These are phyloP conservation scores for Ornithoptera alexandrae DNA, from an alignment of 2,888 invertebrate genomes.

Conservation along the genomic window DNA sequence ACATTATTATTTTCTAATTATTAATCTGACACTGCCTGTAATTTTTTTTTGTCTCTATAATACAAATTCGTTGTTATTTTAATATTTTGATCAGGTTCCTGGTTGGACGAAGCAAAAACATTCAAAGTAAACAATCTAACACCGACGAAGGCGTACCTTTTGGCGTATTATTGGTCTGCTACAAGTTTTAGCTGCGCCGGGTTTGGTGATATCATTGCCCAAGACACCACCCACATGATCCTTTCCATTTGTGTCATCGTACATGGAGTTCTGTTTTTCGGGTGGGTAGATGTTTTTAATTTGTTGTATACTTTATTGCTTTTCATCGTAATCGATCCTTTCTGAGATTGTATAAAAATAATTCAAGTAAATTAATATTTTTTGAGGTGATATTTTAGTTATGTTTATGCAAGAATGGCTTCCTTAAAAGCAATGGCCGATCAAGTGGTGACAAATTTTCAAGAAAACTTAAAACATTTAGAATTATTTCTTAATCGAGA, in stretches of 20 bases:
- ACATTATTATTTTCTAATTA: too few species aligned
- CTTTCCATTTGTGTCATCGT: constrained; percentile 64
- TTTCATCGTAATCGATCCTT: constrained; percentile 23
- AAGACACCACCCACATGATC: constrained; percentile 64
- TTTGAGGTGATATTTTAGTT: constrained; percentile 45
- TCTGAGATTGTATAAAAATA: neutral
- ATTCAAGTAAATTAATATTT: neutral
- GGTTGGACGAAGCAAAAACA: constrained; percentile 60
- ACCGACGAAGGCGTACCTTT: constrained; percentile 60
- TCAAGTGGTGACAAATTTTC: constrained; percentile 67
- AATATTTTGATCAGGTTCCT: constrained; percentile 52
- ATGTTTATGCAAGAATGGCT: constrained; percentile 72
- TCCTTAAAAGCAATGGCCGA: constrained; percentile 73
- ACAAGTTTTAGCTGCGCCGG: constrained; percentile 71
- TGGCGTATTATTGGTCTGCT: constrained; percentile 74
- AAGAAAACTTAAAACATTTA: constrained; percentile 71
- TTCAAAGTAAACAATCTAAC: constrained; percentile 49
- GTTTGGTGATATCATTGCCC: constrained; percentile 72
- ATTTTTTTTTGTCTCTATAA: too few species aligned
- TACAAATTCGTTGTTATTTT: neutral
- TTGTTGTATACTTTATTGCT: constrained; percentile 25
- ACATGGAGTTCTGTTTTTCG: constrained; percentile 73
- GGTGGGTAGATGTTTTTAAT: constrained; percentile 50
- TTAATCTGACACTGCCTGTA: too few species aligned
- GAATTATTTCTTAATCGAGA: constrained; percentile 68